A percentile compares a stretch with the other conserved stretches of the same genome.
phyloP scores from a whole-genome alignment of 2,888 invertebrate species.

The Rambutsinella grinnellia region DNA sequence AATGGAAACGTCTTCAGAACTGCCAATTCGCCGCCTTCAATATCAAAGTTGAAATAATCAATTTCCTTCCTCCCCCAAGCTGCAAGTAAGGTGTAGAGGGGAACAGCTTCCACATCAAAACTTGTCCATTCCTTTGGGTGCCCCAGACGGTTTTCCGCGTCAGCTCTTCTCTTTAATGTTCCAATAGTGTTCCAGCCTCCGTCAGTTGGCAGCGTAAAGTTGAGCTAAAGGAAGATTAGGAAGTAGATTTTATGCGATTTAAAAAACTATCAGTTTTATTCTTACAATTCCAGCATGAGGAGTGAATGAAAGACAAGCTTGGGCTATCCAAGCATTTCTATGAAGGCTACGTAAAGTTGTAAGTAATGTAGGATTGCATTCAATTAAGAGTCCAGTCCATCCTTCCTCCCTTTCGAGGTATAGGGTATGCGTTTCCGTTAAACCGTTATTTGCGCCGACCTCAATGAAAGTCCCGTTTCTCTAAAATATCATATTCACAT shows the following conservation, averaged over 20 bases:
- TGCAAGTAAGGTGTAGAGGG: conserved; percentile 7
- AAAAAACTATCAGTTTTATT: conserved; percentile 8
- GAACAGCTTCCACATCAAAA: no score
- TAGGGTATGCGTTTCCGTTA: conserved; percentile 12
- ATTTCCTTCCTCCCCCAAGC: background rate
- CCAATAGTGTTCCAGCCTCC: no score
- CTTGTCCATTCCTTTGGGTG: conserved; percentile 6
- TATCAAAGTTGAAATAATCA: conserved; percentile 19
- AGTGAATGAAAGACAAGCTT: conserved; percentile 21
- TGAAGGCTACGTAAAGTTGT: conserved; percentile 20
- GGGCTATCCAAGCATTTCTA: conserved; percentile 41
- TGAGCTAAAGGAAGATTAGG: no score
- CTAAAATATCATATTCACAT: background rate
- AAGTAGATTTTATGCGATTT: no score
- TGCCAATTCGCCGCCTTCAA: conserved; percentile 6
- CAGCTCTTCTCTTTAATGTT: no score
- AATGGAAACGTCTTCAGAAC: conserved; percentile 14
- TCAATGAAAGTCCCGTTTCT: conserved; percentile 38
- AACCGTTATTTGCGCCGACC: conserved; percentile 32
- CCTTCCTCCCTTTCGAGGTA: conserved; percentile 32
- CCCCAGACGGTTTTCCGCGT: no score
- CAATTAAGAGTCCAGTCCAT: no score
- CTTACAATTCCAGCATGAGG: no score
- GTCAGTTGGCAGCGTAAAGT: no score
- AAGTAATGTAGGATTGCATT: conserved; percentile 34